phyloP scores from a whole-genome alignment of 2,888 invertebrate species.

The Athetis lepigone region DNA sequence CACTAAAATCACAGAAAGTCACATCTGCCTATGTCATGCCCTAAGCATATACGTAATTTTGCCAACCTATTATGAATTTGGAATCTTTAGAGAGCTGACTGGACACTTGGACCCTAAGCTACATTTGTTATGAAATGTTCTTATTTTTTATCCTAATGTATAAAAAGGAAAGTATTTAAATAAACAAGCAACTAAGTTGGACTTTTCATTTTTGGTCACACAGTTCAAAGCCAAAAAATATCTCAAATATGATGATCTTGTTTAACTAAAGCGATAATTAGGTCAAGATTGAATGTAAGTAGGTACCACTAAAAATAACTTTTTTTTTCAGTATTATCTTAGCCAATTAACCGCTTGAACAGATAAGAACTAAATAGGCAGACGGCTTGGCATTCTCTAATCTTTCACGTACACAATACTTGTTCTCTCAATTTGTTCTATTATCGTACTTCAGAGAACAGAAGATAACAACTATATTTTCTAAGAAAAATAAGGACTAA shows the following conservation, averaged over 20 bases:
- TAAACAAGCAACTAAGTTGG: no score
- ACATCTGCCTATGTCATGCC: no score
- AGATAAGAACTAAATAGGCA: constrained; percentile 24
- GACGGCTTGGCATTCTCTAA: constrained; percentile 38
- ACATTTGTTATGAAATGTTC: no score
- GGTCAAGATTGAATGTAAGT: constrained; percentile 18
- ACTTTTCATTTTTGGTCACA: no score
- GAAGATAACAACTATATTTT: not conserved
- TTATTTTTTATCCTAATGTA: no score
- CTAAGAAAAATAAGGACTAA: not conserved
- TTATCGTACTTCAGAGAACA: constrained; percentile 4
- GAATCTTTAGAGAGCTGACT: no score
- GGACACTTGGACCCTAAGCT: no score
- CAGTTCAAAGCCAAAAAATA: constrained; percentile 2
- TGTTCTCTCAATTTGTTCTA: constrained; percentile 21
- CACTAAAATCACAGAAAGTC: no score
- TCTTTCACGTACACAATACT: constrained; percentile 19
- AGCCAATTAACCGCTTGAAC: constrained; percentile 16
- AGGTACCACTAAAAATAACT: constrained; percentile 2
- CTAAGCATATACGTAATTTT: no score
- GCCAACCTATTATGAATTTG: no score
- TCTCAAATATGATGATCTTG: not conserved
- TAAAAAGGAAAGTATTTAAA: no score
- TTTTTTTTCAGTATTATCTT: not conserved
- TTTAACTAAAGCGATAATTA: constrained; percentile 10